Base-by-base conservation (phyloP, 1,140 invertebrate species). In the Penaeus chinensis region DNA sequence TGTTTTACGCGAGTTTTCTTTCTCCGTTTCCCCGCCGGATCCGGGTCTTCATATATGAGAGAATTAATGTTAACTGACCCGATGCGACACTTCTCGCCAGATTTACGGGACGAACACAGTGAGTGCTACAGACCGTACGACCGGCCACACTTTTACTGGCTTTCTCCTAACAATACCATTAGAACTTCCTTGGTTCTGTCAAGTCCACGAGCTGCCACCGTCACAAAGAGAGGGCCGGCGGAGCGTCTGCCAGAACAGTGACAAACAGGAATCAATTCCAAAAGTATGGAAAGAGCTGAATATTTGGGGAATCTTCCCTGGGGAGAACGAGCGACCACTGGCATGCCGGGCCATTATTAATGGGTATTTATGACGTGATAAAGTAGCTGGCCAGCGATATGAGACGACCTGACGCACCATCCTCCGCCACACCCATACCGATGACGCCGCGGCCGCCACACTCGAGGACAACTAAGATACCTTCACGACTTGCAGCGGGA, bases 351-450 rank as follows among this genome's bases (percentile, higher is more conserved):
- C 80, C 85, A 82, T 87, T 87, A 87, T 87, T 87, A 87, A 87
- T 82, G 85, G 69, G 80, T 87, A 87, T 87, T 87, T 87, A 87
- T 83, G 80, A 77, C 54, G 85, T 83, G 85, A 87, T 87, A 87
- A 87, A 87, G 85, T 87, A 87, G 85, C 54, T 54, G 80, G 85
- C 80, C 85, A 83, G 85, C 85, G 85, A 87, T 87, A 87, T 87
- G 85, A 87, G 85, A 87, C 85, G 85, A 87, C 81, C 85, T 87
- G 85, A 87, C 85, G 82, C 80, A 77, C 65, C 85, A 78, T 82
- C 85, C 85, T 77, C 80, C 76, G 74, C 85, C 85, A 87, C 85
- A 81, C 85, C 84, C 84, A 78, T 86, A 86, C 84, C 76, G 76
- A 86, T 27, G 84, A 80, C 84, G 77, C 63, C 62, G 13, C 32